Evolutionary conservation across 2,797 vertebrate genomes (phyloP).

Genomic region (Sebastiscus tertius): DNA sequence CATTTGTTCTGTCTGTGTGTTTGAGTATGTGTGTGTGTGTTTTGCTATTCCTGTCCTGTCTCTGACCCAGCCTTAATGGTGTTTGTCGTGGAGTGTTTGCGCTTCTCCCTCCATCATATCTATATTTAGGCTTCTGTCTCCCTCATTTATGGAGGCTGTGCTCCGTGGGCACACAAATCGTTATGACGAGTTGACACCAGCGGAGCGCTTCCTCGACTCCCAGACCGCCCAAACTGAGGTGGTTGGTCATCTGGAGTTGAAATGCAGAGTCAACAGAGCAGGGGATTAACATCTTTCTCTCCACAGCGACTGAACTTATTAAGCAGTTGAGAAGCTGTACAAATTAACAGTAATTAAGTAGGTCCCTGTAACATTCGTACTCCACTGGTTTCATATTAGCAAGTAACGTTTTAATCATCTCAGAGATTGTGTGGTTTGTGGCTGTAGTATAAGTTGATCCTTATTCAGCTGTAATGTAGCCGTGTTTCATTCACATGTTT

Average conservation of each 20-base stretch:
- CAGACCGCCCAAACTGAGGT: neutral
- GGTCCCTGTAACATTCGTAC: neutral
- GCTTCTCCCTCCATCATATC: conserved; percentile 18
- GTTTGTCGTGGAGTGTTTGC: conserved; percentile 56
- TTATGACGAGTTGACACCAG: conserved; percentile 16
- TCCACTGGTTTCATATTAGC: neutral
- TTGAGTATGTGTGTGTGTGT: neutral
- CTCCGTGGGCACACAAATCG: conserved; percentile 18
- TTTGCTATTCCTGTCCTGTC: conserved; percentile 13
- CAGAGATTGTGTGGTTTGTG: neutral
- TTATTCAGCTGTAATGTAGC: too few species aligned
- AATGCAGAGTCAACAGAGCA: neutral
- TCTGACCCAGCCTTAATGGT: conserved; percentile 41
- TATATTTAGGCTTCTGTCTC: conserved; percentile 46
- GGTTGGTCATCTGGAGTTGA: neutral
- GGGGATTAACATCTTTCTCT: neutral
- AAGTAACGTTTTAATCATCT: neutral
- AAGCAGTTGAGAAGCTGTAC: neutral
- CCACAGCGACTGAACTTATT: neutral
- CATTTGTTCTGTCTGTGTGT: neutral
- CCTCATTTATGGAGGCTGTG: conserved; percentile 23
- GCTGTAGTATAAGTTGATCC: too few species aligned
- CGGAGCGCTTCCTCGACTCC: neutral
- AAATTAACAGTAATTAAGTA: neutral
- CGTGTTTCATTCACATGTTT: too few species aligned